Percentiles rank a stretch among this genome's conserved stretches.
phyloP scores from a whole-genome alignment of 2,888 invertebrate species.

The Didymodactylos carnosus region DNA sequence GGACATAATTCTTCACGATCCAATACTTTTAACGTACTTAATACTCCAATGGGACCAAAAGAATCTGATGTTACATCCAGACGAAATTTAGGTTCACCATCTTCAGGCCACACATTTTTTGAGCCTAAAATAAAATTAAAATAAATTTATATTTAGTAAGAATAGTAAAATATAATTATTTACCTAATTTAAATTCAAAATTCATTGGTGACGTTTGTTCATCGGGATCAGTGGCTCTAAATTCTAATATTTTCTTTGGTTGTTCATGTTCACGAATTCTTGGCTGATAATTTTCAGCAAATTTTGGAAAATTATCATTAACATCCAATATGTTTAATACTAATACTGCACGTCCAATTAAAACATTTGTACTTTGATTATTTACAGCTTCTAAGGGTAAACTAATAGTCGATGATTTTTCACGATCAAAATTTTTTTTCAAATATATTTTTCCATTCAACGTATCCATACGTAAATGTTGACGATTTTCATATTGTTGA shows the following conservation, averaged over 20 bases:
- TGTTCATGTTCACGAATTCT: conserved; percentile 19
- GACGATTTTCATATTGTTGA: conserved; percentile 55
- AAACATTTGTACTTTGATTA: conserved; percentile 47
- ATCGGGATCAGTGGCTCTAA: neutral
- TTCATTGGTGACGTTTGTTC: neutral
- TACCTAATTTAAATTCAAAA: neutral
- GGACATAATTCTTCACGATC: neutral
- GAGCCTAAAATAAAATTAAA: neutral
- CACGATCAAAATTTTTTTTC: conserved; percentile 64
- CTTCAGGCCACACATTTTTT: neutral
- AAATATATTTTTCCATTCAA: conserved; percentile 73
- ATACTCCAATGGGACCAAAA: neutral
- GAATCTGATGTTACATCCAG: neutral
- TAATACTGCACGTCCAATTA: conserved; percentile 7
- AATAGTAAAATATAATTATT: neutral
- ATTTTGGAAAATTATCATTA: conserved; percentile 75
- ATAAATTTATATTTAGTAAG: too few species aligned
- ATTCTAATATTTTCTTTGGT: conserved; percentile 15
- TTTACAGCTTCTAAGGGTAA: conserved; percentile 68
- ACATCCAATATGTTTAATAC: conserved; percentile 46
- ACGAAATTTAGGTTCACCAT: neutral
- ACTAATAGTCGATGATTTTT: conserved; percentile 40
- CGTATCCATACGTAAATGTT: conserved; percentile 79
- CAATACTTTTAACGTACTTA: neutral
- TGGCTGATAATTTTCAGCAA: conserved; percentile 35